Evolutionary conservation across 2,113 vertebrate genomes (phyloP).

Genomic region (Prunella himalayana): DNA sequence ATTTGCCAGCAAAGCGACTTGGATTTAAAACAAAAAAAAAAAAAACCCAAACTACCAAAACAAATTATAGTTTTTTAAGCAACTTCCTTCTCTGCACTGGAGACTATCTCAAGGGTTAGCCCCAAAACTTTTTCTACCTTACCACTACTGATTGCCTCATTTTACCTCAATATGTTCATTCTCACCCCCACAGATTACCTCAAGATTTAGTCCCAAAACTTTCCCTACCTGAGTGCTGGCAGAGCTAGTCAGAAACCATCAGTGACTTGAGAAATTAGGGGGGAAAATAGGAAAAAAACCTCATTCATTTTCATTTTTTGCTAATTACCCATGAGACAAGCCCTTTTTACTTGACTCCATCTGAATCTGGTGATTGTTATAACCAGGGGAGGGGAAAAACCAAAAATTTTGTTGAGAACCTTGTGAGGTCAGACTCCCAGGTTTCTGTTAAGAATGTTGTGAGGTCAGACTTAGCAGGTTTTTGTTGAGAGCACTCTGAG

Average conservation of each 20-base stretch:
- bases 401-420: neutral
- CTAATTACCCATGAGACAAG: neutral
- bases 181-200: neutral
- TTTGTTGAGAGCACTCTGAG: neutral
- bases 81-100: neutral
- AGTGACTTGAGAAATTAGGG: neutral
- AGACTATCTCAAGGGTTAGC: neutral
- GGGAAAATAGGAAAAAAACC: neutral
- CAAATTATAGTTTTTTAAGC: neutral
- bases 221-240: neutral
- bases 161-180: neutral
- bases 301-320: neutral
- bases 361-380: accelerated
- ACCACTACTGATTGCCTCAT: neutral
- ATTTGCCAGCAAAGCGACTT: neutral
- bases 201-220: neutral
- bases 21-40: neutral
- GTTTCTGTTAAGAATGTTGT: neutral
- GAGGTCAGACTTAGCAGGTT: neutral
- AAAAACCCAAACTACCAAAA: too few relatives aligned
- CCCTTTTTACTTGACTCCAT: neutral
- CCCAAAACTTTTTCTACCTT: neutral
- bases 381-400: neutral
- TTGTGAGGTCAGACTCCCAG: neutral
- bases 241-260: neutral